Percentiles rank a stretch among this genome's conserved stretches.
Evolutionary conservation across 2,797 vertebrate genomes (phyloP).

Genomic region (Hippoglossus hippoglossus): DNA sequence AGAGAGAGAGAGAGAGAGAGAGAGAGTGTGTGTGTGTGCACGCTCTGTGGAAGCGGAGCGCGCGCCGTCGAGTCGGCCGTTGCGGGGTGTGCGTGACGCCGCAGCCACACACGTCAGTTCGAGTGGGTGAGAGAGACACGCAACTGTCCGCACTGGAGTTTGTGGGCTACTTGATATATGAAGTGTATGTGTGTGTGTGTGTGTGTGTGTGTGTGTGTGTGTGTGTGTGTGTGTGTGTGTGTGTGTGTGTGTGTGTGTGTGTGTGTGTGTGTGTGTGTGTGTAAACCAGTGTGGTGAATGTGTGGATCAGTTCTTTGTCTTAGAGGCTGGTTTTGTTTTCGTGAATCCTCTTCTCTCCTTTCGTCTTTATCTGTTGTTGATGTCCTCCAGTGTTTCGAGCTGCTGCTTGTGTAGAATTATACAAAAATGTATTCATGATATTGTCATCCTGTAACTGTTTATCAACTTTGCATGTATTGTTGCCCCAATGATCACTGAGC

Average conservation of each 20-base stretch:
- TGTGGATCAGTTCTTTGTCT: too few species aligned
- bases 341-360: not conserved
- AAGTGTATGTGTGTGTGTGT: not conserved
- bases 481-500: too few species aligned
- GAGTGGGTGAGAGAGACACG: slow-evolving; percentile 69
- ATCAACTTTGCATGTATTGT: too few species aligned
- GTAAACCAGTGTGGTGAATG: too few species aligned
- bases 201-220: too few species aligned
- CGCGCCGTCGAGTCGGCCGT: slow-evolving; percentile 18
- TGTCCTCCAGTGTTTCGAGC: not conserved
- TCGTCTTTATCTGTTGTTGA: not conserved
- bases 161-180: slow-evolving; percentile 24
- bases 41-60: slow-evolving; percentile 11
- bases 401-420: not conserved
- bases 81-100: slow-evolving; percentile 72
- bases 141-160: slow-evolving; percentile 63
- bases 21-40: slow-evolving; percentile 10
- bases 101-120: slow-evolving; percentile 72
- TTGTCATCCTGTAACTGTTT: too few species aligned
- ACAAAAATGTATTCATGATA: too few species aligned
- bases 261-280: too few species aligned
- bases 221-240: too few species aligned
- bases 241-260: too few species aligned
- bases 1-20: not conserved
- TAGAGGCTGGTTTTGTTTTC: too few species aligned